A percentile compares a stretch with the other conserved stretches of the same genome.
Conservation (phyloP, 2,113 vertebrate genomes). For the Mirounga angustirostris region DNA sequence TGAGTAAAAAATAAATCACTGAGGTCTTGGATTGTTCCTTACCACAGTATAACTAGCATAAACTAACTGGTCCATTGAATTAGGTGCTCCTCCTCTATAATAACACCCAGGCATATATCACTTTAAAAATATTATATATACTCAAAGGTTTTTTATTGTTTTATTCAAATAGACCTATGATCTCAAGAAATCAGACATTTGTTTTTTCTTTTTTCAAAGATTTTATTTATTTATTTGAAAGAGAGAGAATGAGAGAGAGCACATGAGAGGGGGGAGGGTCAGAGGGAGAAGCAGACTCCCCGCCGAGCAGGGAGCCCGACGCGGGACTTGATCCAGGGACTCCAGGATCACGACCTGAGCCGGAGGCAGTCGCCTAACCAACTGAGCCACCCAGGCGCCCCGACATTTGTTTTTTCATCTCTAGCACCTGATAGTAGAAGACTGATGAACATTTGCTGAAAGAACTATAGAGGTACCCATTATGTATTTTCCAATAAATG, state of each 20-base stretch:
- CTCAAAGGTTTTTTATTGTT: not conserved
- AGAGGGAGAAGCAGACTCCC: no score
- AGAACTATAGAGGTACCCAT: not conserved
- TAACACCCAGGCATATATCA: not conserved
- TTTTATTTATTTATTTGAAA: no score
- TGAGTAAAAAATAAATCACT: not conserved
- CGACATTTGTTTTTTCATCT: not conserved
- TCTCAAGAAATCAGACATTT: not conserved
- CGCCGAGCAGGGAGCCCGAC: no score
- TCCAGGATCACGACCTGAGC: no score
- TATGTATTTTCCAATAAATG: conserved; percentile 4
- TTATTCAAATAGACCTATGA: not conserved
- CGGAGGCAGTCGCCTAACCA: no score
- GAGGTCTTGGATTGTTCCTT: not conserved
- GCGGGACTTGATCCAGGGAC: no score
- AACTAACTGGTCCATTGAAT: not conserved
- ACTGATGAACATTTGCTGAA: not conserved
- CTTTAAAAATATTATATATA: not conserved
- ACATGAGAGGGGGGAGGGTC: no score
- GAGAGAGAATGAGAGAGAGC: no score
- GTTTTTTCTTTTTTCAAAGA: not conserved
- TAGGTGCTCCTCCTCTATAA: not conserved
- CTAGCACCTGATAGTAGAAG: not conserved
- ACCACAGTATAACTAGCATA: not conserved
- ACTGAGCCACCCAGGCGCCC: no score